A percentile compares a stretch with the other conserved stretches of the same genome.
These are phyloP conservation scores for Falcaria lacertinaria DNA, from an alignment of 2,888 invertebrate species.

Conservation along the genomic window DNA sequence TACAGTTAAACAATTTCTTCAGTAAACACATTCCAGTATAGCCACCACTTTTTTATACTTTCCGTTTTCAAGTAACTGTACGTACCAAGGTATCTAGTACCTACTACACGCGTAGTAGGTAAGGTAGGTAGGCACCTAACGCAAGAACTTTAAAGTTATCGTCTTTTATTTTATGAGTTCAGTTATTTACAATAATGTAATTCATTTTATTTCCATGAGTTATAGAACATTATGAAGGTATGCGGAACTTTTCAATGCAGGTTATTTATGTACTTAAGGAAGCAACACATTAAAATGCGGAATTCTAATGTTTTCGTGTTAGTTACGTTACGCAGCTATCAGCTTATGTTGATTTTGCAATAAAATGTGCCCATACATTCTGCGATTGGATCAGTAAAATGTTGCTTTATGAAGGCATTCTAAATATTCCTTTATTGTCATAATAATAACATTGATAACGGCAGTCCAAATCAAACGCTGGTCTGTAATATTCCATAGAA, in stretches of 20 bases:
- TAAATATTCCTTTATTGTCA: too few species aligned
- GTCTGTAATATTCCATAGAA: too few species aligned
- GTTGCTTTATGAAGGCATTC: neutral
- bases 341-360: neutral
- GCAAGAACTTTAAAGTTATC: too few species aligned
- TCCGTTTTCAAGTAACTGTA: too few species aligned
- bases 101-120: too few species aligned
- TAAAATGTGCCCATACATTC: neutral
- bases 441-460: too few species aligned
- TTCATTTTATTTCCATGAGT: neutral
- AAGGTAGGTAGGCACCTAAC: too few species aligned
- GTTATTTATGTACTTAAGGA: conserved; percentile 13
- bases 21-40: too few species aligned
- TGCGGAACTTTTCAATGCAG: conserved; percentile 20
- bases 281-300: conserved; percentile 23
- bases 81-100: too few species aligned
- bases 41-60: too few species aligned
- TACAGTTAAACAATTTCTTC: too few species aligned
- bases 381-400: neutral
- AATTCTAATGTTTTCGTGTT: conserved; percentile 13
- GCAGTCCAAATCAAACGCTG: too few species aligned
- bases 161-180: neutral
- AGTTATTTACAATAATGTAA: neutral
- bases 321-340: conserved; percentile 16
- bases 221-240: neutral